Percentiles rank a stretch among this genome's conserved stretches.
Evolutionary conservation across 2,797 vertebrate species (phyloP).

Genomic region (Nyctalus aviator): DNA sequence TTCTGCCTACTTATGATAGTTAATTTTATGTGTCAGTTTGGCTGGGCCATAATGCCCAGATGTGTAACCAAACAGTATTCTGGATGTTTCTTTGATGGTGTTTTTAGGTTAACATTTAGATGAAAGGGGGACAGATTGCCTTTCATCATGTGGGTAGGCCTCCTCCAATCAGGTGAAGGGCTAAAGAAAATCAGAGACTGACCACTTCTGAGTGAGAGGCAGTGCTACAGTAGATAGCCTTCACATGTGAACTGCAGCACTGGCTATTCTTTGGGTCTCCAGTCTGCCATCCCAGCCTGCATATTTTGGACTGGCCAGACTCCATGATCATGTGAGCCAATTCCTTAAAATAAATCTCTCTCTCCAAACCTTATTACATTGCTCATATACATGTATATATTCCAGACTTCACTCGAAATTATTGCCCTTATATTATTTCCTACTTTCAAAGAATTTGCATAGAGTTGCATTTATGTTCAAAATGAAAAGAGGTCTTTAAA

Average conservation of each 20-base stretch:
- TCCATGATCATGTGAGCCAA: too few relatives aligned
- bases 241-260: too few relatives aligned
- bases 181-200: too few relatives aligned
- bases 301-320: too few relatives aligned
- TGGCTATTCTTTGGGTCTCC: too few relatives aligned
- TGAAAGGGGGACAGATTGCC: background rate
- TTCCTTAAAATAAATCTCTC: too few relatives aligned
- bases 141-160: background rate
- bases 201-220: too few relatives aligned
- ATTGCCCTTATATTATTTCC: background rate
- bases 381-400: background rate
- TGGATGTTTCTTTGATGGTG: background rate
- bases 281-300: too few relatives aligned
- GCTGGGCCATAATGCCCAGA: background rate
- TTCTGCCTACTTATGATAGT: background rate
- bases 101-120: slow-evolving; percentile 25
- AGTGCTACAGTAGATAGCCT: too few relatives aligned
- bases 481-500: slow-evolving; percentile 30
- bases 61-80: background rate
- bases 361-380: background rate
- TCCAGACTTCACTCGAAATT: background rate
- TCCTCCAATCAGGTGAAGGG: background rate
- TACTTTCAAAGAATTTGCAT: slow-evolving; percentile 39
- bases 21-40: background rate
- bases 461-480: background rate